Evolutionary conservation across 2,113 vertebrate genomes (phyloP).

Genomic region (Xyliphius kryptos): DNA sequence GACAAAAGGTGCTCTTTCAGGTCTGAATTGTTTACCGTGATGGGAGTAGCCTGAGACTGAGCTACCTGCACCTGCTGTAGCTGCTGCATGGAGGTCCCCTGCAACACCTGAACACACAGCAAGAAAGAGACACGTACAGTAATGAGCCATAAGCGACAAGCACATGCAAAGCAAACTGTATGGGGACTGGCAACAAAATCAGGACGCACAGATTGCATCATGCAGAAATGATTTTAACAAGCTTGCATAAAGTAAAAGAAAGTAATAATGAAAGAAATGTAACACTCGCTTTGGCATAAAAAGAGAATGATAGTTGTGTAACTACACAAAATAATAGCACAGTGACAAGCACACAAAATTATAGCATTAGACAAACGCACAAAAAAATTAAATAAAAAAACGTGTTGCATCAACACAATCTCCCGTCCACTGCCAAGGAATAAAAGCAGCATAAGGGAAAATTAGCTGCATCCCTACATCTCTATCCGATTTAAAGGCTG

Average conservation of each 20-base stretch:
- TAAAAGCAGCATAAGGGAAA: too few relatives aligned
- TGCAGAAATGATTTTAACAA: neutral
- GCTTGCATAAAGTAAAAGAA: neutral
- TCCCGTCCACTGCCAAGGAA: too few relatives aligned
- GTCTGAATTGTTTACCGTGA: slow-evolving; percentile 67
- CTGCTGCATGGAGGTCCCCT: slow-evolving; percentile 75
- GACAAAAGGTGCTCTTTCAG: neutral
- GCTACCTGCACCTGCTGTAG: slow-evolving; percentile 73
- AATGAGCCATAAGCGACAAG: slow-evolving; percentile 38
- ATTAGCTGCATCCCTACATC: too few relatives aligned
- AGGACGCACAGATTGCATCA: neutral
- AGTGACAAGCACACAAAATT: too few relatives aligned
- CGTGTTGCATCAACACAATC: too few relatives aligned
- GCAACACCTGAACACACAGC: slow-evolving; percentile 64
- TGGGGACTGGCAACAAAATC: neutral
- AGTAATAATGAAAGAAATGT: neutral
- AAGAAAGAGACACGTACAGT: slow-evolving; percentile 44
- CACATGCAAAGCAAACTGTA: slow-evolving; percentile 42
- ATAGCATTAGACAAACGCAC: too few relatives aligned
- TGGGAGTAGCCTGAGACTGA: slow-evolving; percentile 71
- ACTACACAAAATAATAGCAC: too few relatives aligned
- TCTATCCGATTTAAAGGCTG: too few relatives aligned
- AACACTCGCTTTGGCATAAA: too few relatives aligned
- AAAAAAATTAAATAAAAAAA: too few relatives aligned
- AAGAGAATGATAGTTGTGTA: too few relatives aligned